These are phyloP conservation scores for Linyphia triangularis DNA, from an alignment of 2,888 invertebrate genomes.

Conservation along the genomic window DNA sequence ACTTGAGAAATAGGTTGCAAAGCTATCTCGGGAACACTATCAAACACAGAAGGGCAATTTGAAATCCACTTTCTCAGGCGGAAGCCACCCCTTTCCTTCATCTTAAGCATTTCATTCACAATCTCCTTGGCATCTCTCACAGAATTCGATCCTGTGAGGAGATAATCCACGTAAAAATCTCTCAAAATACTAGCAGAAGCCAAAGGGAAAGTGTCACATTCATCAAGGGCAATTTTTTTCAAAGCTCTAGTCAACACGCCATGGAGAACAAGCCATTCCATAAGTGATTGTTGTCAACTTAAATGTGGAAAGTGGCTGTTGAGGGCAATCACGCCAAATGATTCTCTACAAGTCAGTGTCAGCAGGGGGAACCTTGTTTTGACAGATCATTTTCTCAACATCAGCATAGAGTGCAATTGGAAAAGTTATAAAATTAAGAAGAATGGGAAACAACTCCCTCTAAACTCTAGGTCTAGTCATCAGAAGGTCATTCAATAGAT, in stretches of 20 bases:
- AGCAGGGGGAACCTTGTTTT: constrained; percentile 74
- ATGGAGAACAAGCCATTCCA: constrained; percentile 78
- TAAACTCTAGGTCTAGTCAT: constrained; percentile 78
- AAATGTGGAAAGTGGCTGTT: constrained; percentile 74
- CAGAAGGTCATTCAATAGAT: constrained; percentile 78
- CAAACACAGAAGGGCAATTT: not conserved
- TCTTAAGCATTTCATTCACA: not conserved
- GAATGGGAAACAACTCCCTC: constrained; percentile 78
- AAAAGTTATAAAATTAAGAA: constrained; percentile 77
- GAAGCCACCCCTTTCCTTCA: not conserved
- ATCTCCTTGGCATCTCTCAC: not conserved
- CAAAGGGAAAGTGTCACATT: constrained; percentile 64
- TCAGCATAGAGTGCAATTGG: constrained; percentile 78
- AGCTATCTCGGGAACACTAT: not conserved
- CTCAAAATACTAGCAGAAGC: constrained; percentile 65
- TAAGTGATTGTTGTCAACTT: constrained; percentile 78
- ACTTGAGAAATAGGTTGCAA: too few relatives aligned
- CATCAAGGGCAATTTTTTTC: constrained; percentile 75
- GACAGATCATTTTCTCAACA: constrained; percentile 79
- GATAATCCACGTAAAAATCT: constrained; percentile 78
- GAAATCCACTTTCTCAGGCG: not conserved
- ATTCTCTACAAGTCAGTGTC: constrained; percentile 78
- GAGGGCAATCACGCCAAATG: constrained; percentile 78
- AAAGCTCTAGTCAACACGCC: constrained; percentile 77
- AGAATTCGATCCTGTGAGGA: not conserved